Conservation (phyloP, 2,113 vertebrate genomes). For the Dryoscopus gambensis region DNA sequence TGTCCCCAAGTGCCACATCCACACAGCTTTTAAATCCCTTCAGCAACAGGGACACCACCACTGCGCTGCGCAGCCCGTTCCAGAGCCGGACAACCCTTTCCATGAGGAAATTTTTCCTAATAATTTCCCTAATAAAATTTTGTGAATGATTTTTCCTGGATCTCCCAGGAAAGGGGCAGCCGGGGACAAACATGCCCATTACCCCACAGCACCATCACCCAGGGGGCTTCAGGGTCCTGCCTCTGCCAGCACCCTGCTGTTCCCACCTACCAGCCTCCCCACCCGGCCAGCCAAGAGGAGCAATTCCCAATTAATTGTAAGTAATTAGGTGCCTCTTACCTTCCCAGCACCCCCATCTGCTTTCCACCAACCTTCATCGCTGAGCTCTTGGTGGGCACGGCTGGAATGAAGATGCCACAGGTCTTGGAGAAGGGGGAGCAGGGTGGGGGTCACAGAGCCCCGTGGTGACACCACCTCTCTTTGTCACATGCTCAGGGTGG, state of each 20-base stretch:
- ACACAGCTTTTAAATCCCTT: accelerated
- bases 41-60: neutral
- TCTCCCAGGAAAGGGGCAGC: neutral
- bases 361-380: neutral
- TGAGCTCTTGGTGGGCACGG: neutral
- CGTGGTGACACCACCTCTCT: neutral
- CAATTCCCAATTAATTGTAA: neutral
- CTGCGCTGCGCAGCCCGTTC: neutral
- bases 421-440: neutral
- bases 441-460: neutral
- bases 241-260: neutral
- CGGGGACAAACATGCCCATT: accelerated
- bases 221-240: accelerated
- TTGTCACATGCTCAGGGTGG: neutral
- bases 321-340: neutral
- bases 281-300: neutral
- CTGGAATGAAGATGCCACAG: neutral
- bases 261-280: neutral
- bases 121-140: neutral
- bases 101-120: neutral
- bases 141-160: neutral
- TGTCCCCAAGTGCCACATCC: neutral
- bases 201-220: neutral
- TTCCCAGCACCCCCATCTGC: neutral
- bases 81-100: neutral